Conservation (phyloP, 2,113 vertebrate species). For the Dromas ardeola region DNA sequence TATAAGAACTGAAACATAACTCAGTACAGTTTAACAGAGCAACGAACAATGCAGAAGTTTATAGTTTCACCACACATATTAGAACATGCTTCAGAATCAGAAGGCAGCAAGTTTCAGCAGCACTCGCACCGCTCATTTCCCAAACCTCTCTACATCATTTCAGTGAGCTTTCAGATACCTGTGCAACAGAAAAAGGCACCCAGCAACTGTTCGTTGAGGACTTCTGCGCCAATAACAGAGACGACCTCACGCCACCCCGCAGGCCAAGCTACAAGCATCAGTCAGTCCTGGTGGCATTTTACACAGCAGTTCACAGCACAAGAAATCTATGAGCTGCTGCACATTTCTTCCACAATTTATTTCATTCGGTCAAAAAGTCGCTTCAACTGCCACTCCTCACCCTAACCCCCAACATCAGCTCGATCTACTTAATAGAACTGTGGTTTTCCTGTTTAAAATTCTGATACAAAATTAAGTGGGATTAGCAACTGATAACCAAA, state of each 20-base stretch:
- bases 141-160: neutral
- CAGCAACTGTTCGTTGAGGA: neutral
- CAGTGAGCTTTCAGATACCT: neutral
- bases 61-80: neutral
- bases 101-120: neutral
- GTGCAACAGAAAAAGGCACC: neutral
- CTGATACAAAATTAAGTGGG: neutral
- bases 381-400: neutral
- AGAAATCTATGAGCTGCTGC: neutral
- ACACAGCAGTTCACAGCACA: neutral
- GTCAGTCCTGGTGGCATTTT: neutral
- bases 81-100: neutral
- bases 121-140: neutral
- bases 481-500: neutral
- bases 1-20: neutral
- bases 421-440: neutral
- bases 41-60: neutral
- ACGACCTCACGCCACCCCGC: neutral
- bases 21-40: neutral
- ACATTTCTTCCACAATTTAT: neutral
- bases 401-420: neutral
- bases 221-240: neutral
- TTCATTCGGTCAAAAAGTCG: neutral
- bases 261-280: neutral
- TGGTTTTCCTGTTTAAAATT: neutral